phyloP scores from a whole-genome alignment of 2,888 invertebrate species.

The Phaonia tiefii region DNA sequence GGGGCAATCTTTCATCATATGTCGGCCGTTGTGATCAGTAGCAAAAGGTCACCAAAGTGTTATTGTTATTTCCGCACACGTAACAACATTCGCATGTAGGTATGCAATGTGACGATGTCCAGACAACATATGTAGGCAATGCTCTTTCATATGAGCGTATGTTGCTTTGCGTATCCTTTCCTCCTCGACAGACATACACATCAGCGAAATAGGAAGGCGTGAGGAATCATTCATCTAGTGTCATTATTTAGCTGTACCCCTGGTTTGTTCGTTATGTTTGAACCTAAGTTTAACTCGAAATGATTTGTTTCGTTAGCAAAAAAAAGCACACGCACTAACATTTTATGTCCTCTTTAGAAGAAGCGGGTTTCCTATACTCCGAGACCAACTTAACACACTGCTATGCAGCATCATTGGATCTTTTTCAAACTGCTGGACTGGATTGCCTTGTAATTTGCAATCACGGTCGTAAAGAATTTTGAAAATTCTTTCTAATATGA shows the following conservation, averaged over 20 bases:
- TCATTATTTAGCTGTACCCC: constrained; percentile 14
- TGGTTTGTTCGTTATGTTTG: neutral
- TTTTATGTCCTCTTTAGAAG: constrained; percentile 15
- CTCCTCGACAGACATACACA: neutral
- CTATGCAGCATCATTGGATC: constrained; percentile 1
- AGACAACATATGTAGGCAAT: constrained; percentile 47
- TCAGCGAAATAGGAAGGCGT: neutral
- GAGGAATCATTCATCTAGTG: constrained; percentile 22
- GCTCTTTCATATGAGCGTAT: constrained; percentile 61
- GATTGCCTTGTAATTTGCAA: neutral
- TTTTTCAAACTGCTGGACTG: neutral
- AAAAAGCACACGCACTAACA: constrained; percentile 23
- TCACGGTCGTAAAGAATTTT: constrained; percentile 26
- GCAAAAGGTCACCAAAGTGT: neutral
- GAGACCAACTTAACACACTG: constrained; percentile 15
- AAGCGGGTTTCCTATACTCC: constrained; percentile 22
- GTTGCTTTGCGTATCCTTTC: constrained; percentile 20
- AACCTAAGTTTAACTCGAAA: neutral
- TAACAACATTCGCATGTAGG: neutral
- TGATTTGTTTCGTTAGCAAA: constrained; percentile 22
- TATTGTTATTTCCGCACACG: neutral
- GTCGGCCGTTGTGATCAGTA: neutral
- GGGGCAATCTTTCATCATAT: neutral
- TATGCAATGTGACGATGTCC: neutral
- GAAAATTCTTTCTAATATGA: constrained; percentile 30